Percentiles rank a stretch among this genome's conserved stretches.
Conservation (phyloP, 2,888 invertebrate genomes). For the Hesperia comma region DNA sequence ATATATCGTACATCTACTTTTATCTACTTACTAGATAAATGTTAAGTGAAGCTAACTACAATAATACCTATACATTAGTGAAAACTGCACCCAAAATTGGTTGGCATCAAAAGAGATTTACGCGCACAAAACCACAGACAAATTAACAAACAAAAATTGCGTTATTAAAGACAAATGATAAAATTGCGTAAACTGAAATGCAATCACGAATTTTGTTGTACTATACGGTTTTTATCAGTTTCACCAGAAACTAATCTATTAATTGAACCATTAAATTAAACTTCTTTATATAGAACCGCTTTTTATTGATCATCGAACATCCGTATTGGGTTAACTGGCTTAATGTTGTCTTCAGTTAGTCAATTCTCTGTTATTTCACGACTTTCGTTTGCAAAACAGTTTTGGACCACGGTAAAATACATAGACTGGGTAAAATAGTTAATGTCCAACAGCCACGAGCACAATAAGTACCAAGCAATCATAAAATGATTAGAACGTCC, state of each 20-base stretch:
- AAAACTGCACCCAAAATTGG: too few species aligned
- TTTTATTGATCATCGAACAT: constrained; percentile 41
- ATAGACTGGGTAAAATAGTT: constrained; percentile 68
- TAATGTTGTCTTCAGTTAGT: constrained; percentile 8
- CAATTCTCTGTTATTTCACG: constrained; percentile 44
- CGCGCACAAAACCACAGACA: too few species aligned
- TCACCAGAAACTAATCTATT: constrained; percentile 50
- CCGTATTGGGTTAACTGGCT: constrained; percentile 48
- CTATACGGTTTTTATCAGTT: constrained; percentile 11
- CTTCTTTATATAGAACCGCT: constrained; percentile 45
- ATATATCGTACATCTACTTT: too few species aligned
- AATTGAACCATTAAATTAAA: constrained; percentile 66
- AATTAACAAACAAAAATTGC: too few species aligned
- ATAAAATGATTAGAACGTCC: constrained; percentile 77
- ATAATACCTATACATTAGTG: too few species aligned
- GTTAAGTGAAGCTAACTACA: too few species aligned
- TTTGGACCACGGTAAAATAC: constrained; percentile 57
- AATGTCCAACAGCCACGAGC: constrained; percentile 58
- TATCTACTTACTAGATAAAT: too few species aligned
- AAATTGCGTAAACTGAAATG: background rate
- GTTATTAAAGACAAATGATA: too few species aligned
- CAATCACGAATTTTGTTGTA: background rate
- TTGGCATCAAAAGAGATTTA: too few species aligned
- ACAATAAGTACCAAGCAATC: constrained; percentile 72
- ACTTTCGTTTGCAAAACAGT: constrained; percentile 51